Conservation (phyloP, 1,140 invertebrate genomes). For the Panulirus ornatus region DNA sequence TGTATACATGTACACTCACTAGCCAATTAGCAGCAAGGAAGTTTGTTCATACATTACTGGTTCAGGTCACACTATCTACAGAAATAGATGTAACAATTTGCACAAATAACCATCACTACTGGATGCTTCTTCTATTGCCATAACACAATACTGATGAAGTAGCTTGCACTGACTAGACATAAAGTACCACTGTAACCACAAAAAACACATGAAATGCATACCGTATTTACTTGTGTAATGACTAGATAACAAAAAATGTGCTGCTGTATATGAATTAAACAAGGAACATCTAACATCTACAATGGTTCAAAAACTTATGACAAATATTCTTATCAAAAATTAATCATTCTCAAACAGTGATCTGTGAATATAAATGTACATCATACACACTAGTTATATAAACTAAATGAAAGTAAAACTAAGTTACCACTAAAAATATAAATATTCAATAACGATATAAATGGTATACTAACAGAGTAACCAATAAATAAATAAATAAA, state of each 20-base stretch:
- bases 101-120: conserved; percentile 10
- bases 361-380: not conserved
- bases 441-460: too few species aligned
- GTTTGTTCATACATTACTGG: not conserved
- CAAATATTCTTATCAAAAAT: not conserved
- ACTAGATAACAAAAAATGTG: conserved; percentile 33
- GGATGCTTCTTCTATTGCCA: not conserved
- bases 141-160: conserved; percentile 5
- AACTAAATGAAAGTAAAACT: not conserved
- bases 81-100: conserved; percentile 8
- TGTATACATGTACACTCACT: conserved; percentile 22
- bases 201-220: not conserved
- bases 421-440: conserved; percentile 16
- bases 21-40: conserved; percentile 5
- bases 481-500: conserved; percentile 6
- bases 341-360: not conserved
- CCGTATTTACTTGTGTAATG: conserved; percentile 26
- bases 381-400: not conserved
- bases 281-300: not conserved
- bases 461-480: too few species aligned
- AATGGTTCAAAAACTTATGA: not conserved
- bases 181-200: conserved; percentile 28
- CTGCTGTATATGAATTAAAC: conserved; percentile 3
- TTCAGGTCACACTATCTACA: conserved; percentile 18
- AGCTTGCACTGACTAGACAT: conserved; percentile 35